Base-by-base conservation (phyloP, 2,888 invertebrate genomes). In the Ferrisia virgata region DNA sequence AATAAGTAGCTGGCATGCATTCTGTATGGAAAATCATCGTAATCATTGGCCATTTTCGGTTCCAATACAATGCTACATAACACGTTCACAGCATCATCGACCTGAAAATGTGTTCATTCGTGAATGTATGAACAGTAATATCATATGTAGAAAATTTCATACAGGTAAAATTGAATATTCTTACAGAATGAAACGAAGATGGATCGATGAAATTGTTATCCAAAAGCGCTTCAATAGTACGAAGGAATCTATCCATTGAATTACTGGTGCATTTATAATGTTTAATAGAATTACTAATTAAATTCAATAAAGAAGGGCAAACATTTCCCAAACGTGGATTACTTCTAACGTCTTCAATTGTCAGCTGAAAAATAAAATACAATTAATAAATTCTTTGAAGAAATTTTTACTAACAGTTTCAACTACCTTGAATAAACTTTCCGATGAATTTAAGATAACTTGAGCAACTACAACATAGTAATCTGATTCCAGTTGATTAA, bases 281-380 rank as follows among this genome's bases (percentile, higher is more conserved):
- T 28, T 82, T 82, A 18, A 82, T 40, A 5, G 69, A 36, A 82
- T 69, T 69, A 69, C 69, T 58, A 31, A 82, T 40, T 25, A 82
- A 82, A 69, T 82, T 82, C 31, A 82, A 28, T 28, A 82, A 28
- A 3, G 82, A 36, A 69, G 39, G 13, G 22, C 39, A 69, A 25
- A 82, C 82, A 40, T 39, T 69, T 36, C 82, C 82, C 25, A 82
- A 28, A 40, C 82, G 82, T 15, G 82, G 82, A 72, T 82, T 82
- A 1, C 13, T 82, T 82, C 28, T 82, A 25, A 82, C n/a, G 58
- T 82, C 82, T 39, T 82, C 82, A 2, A 82, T 6, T 2, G 36
- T 40, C 8, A 82, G 13, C 82, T 82, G 22, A 6, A 64, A 69
- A 82, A 58, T 25, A 8, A 33, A 25, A 81, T 53, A n/a, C 5